Evolutionary conservation across 35 echinoderm and acorn worm species (phyloP).

Genomic region (Heliocidaris tuberculata): DNA sequence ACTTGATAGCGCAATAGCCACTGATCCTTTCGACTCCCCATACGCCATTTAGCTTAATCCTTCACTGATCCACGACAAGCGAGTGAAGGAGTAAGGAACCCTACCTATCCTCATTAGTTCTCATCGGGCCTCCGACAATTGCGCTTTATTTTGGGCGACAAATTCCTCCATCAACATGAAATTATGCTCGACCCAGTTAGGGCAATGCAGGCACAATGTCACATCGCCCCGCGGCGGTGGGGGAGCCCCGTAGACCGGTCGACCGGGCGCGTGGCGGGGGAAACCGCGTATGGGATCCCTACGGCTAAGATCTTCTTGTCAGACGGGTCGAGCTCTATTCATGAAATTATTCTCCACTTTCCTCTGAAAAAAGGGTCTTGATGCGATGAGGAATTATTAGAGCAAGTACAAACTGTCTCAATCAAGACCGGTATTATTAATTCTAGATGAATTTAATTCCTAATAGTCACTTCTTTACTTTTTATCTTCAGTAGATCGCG

Average conservation of each 20-base stretch:
- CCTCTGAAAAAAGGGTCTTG: not conserved
- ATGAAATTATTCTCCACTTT: slow-evolving; percentile 11
- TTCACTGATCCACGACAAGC: not conserved
- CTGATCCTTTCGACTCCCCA: slow-evolving; percentile 46
- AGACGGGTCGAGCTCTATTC: not conserved
- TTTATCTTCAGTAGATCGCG: not conserved
- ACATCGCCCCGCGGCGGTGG: slow-evolving; percentile 17
- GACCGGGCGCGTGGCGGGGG: not conserved
- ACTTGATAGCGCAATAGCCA: slow-evolving; percentile 18
- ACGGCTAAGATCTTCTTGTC: slow-evolving; percentile 35
- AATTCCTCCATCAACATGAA: slow-evolving; percentile 45
- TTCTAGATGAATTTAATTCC: slow-evolving; percentile 5
- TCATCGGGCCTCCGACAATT: slow-evolving; percentile 14
- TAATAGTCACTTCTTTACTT: not conserved
- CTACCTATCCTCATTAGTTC: slow-evolving; percentile 47
- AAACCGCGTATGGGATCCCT: slow-evolving; percentile 4
- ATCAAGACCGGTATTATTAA: slow-evolving; percentile 11
- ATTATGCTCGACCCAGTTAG: slow-evolving; percentile 45
- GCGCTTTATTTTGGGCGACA: slow-evolving; percentile 36
- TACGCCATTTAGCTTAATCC: slow-evolving; percentile 48
- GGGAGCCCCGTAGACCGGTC: not conserved
- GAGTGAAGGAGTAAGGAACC: not conserved
- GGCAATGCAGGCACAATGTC: slow-evolving; percentile 26
- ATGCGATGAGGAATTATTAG: not conserved
- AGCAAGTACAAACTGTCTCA: not conserved